These are phyloP conservation scores for Drosophila fulvimacula DNA, from an alignment of 2,888 invertebrate species.

Conservation along the genomic window DNA sequence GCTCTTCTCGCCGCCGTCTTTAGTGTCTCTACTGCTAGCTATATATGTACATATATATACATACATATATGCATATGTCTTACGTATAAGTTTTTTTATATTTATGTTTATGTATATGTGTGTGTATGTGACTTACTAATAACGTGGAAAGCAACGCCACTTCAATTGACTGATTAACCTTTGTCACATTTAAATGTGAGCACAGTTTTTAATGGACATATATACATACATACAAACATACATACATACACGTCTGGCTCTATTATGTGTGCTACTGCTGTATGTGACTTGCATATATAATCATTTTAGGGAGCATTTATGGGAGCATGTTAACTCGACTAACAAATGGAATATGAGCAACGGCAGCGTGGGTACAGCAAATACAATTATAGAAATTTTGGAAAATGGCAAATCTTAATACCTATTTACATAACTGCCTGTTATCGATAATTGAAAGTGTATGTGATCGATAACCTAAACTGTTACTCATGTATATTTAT, in stretches of 20 bases:
- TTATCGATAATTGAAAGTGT: no score
- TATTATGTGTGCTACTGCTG: background rate
- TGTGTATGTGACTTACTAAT: slow-evolving; percentile 6
- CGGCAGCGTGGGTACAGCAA: no score
- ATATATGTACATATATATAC: no score
- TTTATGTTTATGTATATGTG: background rate
- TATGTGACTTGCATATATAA: slow-evolving; percentile 1
- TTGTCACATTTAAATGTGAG: slow-evolving; percentile 31
- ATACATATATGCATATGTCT: background rate
- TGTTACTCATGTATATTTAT: background rate
- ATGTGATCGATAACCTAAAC: background rate
- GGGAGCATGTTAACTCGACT: background rate
- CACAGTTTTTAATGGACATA: slow-evolving; percentile 1
- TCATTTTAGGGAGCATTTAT: background rate
- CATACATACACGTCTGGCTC: background rate
- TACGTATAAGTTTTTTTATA: background rate
- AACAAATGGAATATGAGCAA: background rate
- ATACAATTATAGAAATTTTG: background rate
- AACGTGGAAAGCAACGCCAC: slow-evolving; percentile 18
- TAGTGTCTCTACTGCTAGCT: no score
- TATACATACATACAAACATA: background rate
- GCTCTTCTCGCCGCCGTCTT: no score
- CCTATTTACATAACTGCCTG: background rate
- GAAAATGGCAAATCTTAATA: background rate
- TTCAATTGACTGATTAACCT: slow-evolving; percentile 59